These are phyloP conservation scores for Nesidiocoris tenuis DNA, from an alignment of 2,888 invertebrate genomes.

Conservation along the genomic window DNA sequence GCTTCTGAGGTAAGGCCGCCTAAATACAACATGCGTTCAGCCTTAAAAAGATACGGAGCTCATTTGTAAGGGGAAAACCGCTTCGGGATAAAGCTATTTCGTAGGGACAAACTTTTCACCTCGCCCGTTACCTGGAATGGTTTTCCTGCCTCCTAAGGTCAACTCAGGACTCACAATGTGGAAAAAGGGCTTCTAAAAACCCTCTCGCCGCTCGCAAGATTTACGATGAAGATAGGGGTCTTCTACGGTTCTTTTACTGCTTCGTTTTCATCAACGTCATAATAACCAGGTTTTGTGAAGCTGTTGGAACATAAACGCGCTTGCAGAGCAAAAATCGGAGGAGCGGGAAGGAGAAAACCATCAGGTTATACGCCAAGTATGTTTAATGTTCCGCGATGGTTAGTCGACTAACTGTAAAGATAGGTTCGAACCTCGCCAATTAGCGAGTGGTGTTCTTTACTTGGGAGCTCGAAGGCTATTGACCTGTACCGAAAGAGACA, in stretches of 20 bases:
- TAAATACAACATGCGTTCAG: no score
- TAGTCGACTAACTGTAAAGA: neutral
- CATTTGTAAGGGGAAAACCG: neutral
- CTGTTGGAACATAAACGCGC: no score
- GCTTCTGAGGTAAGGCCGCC: no score
- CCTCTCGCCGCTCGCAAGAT: neutral
- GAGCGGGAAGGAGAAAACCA: neutral
- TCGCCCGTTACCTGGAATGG: neutral
- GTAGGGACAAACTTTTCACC: neutral
- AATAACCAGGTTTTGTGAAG: neutral
- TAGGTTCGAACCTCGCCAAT: neutral
- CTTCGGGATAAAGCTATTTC: neutral
- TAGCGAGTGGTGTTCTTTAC: neutral
- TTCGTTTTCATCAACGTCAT: neutral
- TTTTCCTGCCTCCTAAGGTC: neutral
- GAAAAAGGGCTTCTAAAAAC: neutral
- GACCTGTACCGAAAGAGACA: neutral
- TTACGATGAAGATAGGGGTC: neutral
- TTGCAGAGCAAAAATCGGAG: neutral
- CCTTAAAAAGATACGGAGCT: no score
- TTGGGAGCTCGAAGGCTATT: neutral
- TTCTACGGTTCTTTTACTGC: neutral
- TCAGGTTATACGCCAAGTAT: neutral
- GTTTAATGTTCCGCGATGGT: neutral
- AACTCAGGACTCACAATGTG: neutral